phyloP scores from a whole-genome alignment of 2,797 vertebrate genomes.

The Falco columbarius region DNA sequence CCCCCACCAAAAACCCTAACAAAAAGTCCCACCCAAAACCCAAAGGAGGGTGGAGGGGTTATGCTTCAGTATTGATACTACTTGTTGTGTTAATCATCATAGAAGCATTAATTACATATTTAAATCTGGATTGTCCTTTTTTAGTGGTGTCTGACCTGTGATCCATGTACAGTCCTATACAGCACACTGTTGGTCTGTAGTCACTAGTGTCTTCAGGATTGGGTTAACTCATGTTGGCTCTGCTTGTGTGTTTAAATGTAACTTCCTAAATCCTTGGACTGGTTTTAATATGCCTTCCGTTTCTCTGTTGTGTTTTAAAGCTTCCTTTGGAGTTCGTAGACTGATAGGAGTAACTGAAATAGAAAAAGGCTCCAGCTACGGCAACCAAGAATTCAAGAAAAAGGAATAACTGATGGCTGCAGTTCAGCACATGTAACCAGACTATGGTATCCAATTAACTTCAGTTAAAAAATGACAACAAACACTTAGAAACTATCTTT shows the following conservation, averaged over 20 bases:
- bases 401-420: constrained; percentile 82
- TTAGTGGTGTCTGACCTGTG: not conserved
- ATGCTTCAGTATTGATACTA: not conserved
- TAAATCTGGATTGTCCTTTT: not conserved
- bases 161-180: not conserved
- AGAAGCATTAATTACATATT: not conserved
- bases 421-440: constrained; percentile 62
- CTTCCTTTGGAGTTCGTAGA: constrained; percentile 94
- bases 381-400: constrained; percentile 93
- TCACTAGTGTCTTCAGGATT: not conserved
- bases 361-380: constrained; percentile 98
- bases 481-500: constrained; percentile 82
- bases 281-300: constrained; percentile 21
- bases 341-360: constrained; percentile 98
- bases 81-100: not conserved
- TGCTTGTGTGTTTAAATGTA: not conserved
- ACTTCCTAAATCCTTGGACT: not conserved
- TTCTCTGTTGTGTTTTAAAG: constrained; percentile 77
- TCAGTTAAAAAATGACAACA: constrained; percentile 71
- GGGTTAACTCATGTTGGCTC: not conserved
- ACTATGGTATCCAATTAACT: constrained; percentile 73
- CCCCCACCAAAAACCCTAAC: not conserved
- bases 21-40: not conserved
- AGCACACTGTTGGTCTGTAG: not conserved
- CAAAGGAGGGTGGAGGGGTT: rapidly evolving